phyloP scores from a whole-genome alignment of 1,140 invertebrate species.

The Eumeta japonica region DNA sequence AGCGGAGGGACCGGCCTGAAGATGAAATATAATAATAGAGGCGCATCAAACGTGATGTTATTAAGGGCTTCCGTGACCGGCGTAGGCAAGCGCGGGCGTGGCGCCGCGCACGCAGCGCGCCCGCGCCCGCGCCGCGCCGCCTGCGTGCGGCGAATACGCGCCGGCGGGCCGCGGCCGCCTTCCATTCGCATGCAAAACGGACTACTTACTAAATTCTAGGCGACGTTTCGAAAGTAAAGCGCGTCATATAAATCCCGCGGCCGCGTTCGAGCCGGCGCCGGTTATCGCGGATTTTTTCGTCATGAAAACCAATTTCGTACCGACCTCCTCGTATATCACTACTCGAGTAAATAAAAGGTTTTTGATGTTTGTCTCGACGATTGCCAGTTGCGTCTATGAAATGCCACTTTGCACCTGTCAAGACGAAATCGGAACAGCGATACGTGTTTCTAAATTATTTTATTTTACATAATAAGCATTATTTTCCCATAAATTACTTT shows the following conservation, averaged over 20 bases:
- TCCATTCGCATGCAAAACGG: slow-evolving; percentile 46
- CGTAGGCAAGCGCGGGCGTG: slow-evolving; percentile 23
- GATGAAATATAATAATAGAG: slow-evolving; percentile 58
- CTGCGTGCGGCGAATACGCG: no score
- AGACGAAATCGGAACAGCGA: no score
- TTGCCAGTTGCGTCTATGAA: no score
- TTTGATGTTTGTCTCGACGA: not conserved
- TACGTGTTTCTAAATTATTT: no score
- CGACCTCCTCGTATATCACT: not conserved
- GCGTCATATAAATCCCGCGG: slow-evolving; percentile 16
- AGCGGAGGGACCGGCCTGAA: slow-evolving; percentile 43
- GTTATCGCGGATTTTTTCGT: not conserved
- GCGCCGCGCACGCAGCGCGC: slow-evolving; percentile 35
- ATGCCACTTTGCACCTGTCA: no score
- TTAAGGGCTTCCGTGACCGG: slow-evolving; percentile 50
- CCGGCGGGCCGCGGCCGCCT: no score
- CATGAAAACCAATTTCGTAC: not conserved
- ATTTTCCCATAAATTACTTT: no score
- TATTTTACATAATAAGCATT: no score
- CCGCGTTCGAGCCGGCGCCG: not conserved
- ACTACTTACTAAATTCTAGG: slow-evolving; percentile 27
- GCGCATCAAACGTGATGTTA: slow-evolving; percentile 57
- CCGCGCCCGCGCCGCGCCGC: no score
- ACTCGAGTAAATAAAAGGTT: not conserved
- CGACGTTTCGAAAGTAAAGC: slow-evolving; percentile 18